Evolutionary conservation across 2,797 vertebrate species (phyloP), one percentile per base, ranked within the genome.

Genomic region (Steatocranus sp.): DNA sequence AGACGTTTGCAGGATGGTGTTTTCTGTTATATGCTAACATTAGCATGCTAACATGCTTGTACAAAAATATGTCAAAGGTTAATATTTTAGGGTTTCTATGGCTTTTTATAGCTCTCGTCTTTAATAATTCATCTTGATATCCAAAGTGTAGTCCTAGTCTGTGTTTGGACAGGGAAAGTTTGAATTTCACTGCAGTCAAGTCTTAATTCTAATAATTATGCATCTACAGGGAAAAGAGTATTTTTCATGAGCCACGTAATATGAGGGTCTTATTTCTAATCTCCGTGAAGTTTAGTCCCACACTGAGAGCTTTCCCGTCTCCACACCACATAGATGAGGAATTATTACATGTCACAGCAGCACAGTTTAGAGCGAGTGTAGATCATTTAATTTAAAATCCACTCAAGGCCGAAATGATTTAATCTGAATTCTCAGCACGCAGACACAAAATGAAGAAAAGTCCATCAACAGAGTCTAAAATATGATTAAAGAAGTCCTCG

Each of bases 401-500:
- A 73, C 68, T 73, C 43, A 11, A 73, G 68, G 25, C 25, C 3
- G 1, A 73, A 73, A 32, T 48, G 10, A 73, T 73, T 73, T 48
- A n/a, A 48, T 48, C 17, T 11, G 25, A 73, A 73, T 73, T 30
- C 68, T 73, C 68, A 73, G 68, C 75, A 83, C 15, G 14, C 15
- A 30, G 20, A 75, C 15, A 56, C 25, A 78, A 84, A 83, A 80
- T 38, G 58, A n/a, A 32, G 76, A 80, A 83, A 90, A 80, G 58
- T 81, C 76, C 63, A 79, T 77, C 68, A 83, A 34, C 4, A 4
- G 51, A 61, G 23, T 73, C 46, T 68, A 8, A 86, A 75, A 88
- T 92, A 56, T 86, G 74, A 91, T 92, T 70, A 86, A 83, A 85
- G 51, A 87, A 88, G 76, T 82, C 79, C 38, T 77, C 27, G 6